Conservation (phyloP, 2,113 vertebrate species). For the Suricata suricatta region DNA sequence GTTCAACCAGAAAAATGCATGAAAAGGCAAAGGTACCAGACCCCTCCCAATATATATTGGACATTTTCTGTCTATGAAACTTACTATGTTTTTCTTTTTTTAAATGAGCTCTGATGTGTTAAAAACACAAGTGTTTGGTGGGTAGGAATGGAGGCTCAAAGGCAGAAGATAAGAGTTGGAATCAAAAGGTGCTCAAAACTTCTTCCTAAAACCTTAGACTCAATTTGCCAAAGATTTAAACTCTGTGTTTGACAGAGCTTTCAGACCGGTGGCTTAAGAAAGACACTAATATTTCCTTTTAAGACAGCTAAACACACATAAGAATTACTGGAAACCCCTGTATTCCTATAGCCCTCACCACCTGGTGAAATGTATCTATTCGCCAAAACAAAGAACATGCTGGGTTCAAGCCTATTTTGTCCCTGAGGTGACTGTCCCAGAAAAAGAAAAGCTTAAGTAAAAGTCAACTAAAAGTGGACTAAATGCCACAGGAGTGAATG, state of each 20-base stretch:
- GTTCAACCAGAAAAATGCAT: background rate
- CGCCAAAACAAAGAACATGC: background rate
- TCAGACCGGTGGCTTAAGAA: background rate
- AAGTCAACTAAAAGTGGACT: conserved; percentile 7
- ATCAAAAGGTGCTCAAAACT: background rate
- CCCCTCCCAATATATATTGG: background rate
- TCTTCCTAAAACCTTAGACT: background rate
- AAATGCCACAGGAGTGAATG: background rate
- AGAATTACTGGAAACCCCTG: background rate
- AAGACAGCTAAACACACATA: background rate
- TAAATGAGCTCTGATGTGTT: background rate
- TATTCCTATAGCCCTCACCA: background rate
- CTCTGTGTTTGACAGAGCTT: background rate
- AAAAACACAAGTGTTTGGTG: background rate
- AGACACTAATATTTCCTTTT: conserved; percentile 1
- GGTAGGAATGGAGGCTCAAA: background rate
- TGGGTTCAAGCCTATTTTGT: background rate
- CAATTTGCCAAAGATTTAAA: background rate
- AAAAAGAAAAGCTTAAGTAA: background rate
- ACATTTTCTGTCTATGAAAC: background rate
- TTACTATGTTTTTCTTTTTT: background rate
- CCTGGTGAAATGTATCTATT: background rate
- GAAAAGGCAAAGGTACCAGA: background rate
- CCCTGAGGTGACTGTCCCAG: background rate
- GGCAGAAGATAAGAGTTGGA: background rate